Base-by-base conservation (phyloP, 2,888 invertebrate genomes). In the Andrena chrysosceles region DNA sequence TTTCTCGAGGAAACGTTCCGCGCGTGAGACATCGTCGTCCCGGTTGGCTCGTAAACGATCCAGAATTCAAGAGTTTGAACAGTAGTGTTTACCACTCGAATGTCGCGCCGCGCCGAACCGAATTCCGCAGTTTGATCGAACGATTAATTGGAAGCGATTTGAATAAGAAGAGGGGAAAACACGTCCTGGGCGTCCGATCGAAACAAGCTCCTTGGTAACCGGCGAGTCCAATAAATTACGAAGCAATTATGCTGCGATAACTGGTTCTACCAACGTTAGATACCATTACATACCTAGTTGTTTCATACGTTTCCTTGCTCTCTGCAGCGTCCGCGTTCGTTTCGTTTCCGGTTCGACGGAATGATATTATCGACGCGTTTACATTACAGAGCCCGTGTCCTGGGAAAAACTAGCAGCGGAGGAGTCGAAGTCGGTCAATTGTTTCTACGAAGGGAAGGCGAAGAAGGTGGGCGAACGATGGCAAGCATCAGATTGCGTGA, bases 401-500 rank as follows among this genome's bases (percentile, higher is more conserved):
- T 90, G 87, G 89, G 83, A 83, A n/a, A 83, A 84, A n/a, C 83
- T 81, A 31, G 86, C 76, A 0, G 26, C 62, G 10, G 84, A 85
- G 35, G 77, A 79, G 4, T 29, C 69, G 4, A 80, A 83, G 6
- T 33, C 87, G 84, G 7, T 83, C 23, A 72, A 71, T 42, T 93
- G 92, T 69, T 85, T 90, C 52, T 87, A 92, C 83, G 81, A 89
- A 23, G 90, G 90, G 13, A 77, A 88, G 42, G 84, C 87, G 16
- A 88, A 73, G 86, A 90, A 81, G 74, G 69, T 71, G 84, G 92
- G 92, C 80, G 91, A 83, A 75, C 83, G 64, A 13, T 86, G 86
- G 90, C 85, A 84, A 84, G 86, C 84, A 4, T 77, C 75, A n/a
- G 89, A 89, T 2, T 93, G 93, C 87, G 81, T 84, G 7, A 90